phyloP scores from a whole-genome alignment of 2,888 invertebrate genomes.

The Iphiclides podalirius region DNA sequence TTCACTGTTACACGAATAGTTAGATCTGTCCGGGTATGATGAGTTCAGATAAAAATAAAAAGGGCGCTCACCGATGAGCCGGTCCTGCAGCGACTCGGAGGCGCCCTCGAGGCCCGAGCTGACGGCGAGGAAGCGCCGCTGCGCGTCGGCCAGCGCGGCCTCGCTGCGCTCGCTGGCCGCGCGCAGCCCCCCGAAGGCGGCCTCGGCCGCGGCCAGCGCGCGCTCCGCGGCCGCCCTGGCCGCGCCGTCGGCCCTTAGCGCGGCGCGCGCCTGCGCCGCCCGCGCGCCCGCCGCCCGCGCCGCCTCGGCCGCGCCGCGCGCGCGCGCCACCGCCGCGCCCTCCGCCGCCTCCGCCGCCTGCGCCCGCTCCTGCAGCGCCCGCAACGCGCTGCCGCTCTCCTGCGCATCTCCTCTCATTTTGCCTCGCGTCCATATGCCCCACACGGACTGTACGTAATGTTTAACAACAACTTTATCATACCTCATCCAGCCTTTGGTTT shows the following conservation, averaged over 20 bases:
- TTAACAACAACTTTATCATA: slow-evolving; percentile 38
- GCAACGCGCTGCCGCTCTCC: slow-evolving; percentile 84
- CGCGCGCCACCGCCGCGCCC: slow-evolving; percentile 82
- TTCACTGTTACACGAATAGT: no score
- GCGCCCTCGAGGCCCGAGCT: slow-evolving; percentile 90
- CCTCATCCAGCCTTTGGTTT: slow-evolving; percentile 83
- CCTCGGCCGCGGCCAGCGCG: slow-evolving; percentile 84
- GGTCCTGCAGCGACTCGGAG: slow-evolving; percentile 92
- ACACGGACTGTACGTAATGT: no score
- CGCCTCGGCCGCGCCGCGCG: slow-evolving; percentile 82
- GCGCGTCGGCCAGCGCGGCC: slow-evolving; percentile 85
- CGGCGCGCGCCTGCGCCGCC: slow-evolving; percentile 62
- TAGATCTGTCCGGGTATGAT: no score
- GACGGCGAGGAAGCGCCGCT: slow-evolving; percentile 90
- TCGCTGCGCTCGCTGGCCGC: slow-evolving; percentile 83
- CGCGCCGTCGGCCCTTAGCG: slow-evolving; percentile 65
- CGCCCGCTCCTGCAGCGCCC: slow-evolving; percentile 82
- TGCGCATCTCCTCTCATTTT: no score
- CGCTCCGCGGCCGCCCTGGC: slow-evolving; percentile 70
- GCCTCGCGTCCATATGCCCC: no score
- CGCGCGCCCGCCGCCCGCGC: slow-evolving; percentile 79
- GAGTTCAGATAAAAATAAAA: no score
- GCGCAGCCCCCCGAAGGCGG: slow-evolving; percentile 84
- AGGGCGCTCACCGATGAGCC: slow-evolving; percentile 90
- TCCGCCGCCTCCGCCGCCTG: slow-evolving; percentile 83